Percentiles rank a stretch among this genome's conserved stretches.
Conservation (phyloP, 2,113 vertebrate species). For the Neogobius melanostomus region DNA sequence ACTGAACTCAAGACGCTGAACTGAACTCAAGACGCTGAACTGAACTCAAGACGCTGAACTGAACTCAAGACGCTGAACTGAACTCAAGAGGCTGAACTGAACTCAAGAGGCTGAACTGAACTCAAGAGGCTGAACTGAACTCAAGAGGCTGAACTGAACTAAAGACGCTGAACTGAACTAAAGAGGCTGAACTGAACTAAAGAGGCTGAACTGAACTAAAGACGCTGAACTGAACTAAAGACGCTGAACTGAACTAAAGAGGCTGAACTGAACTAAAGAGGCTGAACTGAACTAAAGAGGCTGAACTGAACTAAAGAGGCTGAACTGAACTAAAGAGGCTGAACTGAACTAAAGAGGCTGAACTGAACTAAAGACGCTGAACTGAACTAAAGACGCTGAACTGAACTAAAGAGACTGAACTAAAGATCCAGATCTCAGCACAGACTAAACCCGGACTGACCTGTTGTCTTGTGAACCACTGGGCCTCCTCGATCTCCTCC, state of each 20-base stretch:
- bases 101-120: neutral
- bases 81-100: neutral
- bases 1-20: constrained; percentile 64
- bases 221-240: too few species aligned
- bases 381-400: neutral
- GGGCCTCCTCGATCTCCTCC: constrained; percentile 93
- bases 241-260: neutral
- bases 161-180: neutral
- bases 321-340: neutral
- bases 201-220: neutral
- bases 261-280: neutral
- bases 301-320: neutral
- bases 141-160: neutral
- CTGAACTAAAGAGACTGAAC: constrained; percentile 60
- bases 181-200: neutral
- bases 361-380: neutral
- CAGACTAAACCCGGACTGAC: constrained; percentile 51
- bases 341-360: neutral
- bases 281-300: constrained; percentile 58
- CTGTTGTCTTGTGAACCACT: constrained; percentile 92
- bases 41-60: neutral
- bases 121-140: constrained; percentile 69
- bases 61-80: neutral
- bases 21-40: neutral
- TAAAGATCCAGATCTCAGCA: neutral